phyloP scores from a whole-genome alignment of 1,140 invertebrate genomes.

The Camponotus floridanus region DNA sequence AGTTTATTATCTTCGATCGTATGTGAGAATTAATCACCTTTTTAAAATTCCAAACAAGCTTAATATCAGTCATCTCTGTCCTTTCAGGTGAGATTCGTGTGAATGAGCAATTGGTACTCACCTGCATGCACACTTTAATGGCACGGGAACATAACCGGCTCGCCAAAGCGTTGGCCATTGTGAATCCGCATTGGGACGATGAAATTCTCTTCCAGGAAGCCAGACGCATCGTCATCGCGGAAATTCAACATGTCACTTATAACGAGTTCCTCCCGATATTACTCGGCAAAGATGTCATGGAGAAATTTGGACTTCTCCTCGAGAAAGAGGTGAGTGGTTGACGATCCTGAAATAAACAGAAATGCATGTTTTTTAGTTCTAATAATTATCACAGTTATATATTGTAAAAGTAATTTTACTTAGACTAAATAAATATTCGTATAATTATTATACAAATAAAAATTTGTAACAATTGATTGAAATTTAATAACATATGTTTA shows the following conservation, averaged over 20 bases:
- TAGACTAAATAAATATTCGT: background rate
- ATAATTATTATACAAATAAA: background rate
- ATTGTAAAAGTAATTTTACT: background rate
- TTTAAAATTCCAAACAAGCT: background rate
- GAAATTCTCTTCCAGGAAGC: constrained; percentile 97
- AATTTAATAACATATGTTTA: background rate
- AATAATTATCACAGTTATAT: background rate
- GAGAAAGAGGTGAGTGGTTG: constrained; percentile 90
- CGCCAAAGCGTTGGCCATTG: constrained; percentile 90
- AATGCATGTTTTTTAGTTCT: background rate
- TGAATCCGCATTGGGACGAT: constrained; percentile 98
- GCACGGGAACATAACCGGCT: constrained; percentile 95
- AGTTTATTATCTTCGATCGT: background rate
- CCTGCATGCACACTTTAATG: constrained; percentile 96
- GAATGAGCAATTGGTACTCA: constrained; percentile 96
- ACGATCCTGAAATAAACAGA: constrained; percentile 16
- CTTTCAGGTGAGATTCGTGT: constrained; percentile 95
- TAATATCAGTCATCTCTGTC: constrained; percentile 20
- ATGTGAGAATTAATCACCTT: constrained; percentile 10
- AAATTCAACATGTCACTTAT: constrained; percentile 97
- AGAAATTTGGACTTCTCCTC: constrained; percentile 94
- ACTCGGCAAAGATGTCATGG: constrained; percentile 96
- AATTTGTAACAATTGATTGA: background rate
- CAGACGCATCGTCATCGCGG: constrained; percentile 94
- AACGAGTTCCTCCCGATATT: constrained; percentile 98